A percentile compares a stretch with the other conserved stretches of the same genome.
Conservation (phyloP, 1,140 invertebrate genomes). For the Galendromus occidentalis region DNA sequence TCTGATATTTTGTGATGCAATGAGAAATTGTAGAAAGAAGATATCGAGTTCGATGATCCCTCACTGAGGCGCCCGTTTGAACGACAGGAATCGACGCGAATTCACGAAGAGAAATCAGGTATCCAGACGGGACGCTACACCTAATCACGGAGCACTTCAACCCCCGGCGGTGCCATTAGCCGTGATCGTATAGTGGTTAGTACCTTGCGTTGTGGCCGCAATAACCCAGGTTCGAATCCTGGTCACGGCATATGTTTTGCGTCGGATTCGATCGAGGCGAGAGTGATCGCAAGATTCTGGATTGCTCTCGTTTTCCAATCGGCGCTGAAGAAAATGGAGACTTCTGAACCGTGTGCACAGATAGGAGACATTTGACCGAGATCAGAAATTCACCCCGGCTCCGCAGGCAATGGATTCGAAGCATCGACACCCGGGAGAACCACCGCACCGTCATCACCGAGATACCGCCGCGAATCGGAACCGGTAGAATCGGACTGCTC, state of each 20-base stretch:
- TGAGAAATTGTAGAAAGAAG: not conserved
- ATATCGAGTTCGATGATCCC: not conserved
- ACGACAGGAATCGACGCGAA: not conserved
- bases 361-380: no score
- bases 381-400: no score
- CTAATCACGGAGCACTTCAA: not conserved
- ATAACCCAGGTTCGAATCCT: slow-evolving; percentile 79
- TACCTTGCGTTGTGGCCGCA: slow-evolving; percentile 72
- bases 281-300: no score
- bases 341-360: no score
- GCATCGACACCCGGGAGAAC: no score
- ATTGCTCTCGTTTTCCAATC: no score
- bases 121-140: not conserved
- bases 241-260: slow-evolving; percentile 51
- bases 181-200: slow-evolving; percentile 76
- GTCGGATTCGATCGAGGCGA: no score
- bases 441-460: no score
- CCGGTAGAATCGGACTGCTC: no score
- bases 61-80: not conserved
- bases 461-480: no score
- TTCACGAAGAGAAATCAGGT: not conserved
- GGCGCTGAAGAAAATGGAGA: no score
- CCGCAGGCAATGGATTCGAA: no score
- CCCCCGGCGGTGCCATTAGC: slow-evolving; percentile 24
- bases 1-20: not conserved